Conservation (phyloP, 2,113 vertebrate genomes). For the Trinectes maculatus region DNA sequence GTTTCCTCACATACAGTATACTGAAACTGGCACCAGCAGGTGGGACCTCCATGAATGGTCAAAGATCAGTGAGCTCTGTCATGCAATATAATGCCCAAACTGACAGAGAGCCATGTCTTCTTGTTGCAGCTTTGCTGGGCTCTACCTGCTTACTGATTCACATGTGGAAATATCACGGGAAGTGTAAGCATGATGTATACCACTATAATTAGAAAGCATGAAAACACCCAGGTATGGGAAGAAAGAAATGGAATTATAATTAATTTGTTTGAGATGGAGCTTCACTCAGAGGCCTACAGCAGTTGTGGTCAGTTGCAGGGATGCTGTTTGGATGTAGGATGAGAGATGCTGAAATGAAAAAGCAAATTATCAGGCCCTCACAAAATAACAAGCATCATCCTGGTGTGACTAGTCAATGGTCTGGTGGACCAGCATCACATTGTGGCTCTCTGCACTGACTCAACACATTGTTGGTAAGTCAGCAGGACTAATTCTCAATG, state of each 20-base stretch:
- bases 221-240: background rate
- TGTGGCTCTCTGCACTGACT: constrained; percentile 11
- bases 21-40: background rate
- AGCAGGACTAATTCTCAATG: constrained; percentile 26
- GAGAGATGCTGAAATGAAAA: background rate
- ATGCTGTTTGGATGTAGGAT: background rate
- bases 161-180: constrained; percentile 23
- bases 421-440: constrained; percentile 2
- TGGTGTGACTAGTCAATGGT: background rate
- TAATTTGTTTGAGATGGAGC: background rate
- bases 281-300: background rate
- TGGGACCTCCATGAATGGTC: background rate
- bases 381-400: background rate
- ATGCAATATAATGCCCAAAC: constrained; percentile 28
- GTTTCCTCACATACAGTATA: background rate
- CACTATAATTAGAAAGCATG: background rate
- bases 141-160: constrained; percentile 39
- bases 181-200: constrained; percentile 16
- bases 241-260: background rate
- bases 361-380: background rate
- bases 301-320: background rate
- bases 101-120: constrained; percentile 43
- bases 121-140: constrained; percentile 43
- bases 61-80: constrained; percentile 39
- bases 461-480: constrained; percentile 13